Evolutionary conservation across 1,140 invertebrate genomes (phyloP), one percentile per base, ranked within the genome.

Genomic region (Daktulosphaira vitifoliae): DNA sequence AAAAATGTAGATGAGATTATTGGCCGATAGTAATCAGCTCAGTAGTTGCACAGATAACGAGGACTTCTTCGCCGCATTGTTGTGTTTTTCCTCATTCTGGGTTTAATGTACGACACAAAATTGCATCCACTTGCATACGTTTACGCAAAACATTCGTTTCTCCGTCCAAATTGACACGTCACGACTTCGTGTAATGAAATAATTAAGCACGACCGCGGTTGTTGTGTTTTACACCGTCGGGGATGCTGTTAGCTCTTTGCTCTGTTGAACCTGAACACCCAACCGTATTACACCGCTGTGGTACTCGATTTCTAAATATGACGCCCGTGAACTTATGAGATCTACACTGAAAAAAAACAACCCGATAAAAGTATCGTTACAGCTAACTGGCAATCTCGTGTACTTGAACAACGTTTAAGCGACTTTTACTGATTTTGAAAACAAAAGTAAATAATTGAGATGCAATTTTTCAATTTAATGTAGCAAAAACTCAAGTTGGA

Each of bases 21-120:
- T 2, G 33, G 5, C n/a, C 44, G 56, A 62, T 62, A 29, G 42
- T 26, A 25, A 37, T 53, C 51, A 23, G 38, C 15, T 1, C 22
- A 33, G n/a, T n/a, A n/a, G n/a, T n/a, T n/a, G n/a, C n/a, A n/a
- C n/a, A 16, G 56, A 48, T 62, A 62, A 62, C 56, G 56, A 62
- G 56, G 56, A 46, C 56, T 29, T 25, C 25, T 46, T 33, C 8
- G 18, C 16, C 3, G 16, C 3, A 7, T 59, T 42, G 53, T 39
- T 42, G 33, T 22, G 53, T 42, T 56, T 42, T 33, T 18, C 39
- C 29, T 54, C 33, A 9, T 23, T 22, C 33, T 18, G 23, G 15
- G 5, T 39, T 15, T 22, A 5, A 33, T 33, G 5, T 33, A 33
- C 29, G 29, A 11, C 11, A 33, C 5, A 33, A 33, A 33, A 33